phyloP scores from a whole-genome alignment of 2,797 vertebrate species.

The Fundulus diaphanus region DNA sequence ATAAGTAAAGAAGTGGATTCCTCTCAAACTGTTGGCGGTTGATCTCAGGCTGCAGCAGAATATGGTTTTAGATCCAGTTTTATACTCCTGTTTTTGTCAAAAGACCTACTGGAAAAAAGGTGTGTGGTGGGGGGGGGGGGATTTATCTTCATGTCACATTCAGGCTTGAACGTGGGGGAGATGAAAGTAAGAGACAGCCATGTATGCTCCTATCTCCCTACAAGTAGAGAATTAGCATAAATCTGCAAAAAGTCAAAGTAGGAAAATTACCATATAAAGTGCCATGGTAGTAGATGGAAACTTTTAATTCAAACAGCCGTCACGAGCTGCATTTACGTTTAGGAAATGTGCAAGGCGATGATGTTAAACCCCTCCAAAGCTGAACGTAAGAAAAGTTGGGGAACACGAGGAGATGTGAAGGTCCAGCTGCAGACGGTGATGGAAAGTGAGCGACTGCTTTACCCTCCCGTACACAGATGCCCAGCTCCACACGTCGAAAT shows the following conservation, averaged over 20 bases:
- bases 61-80: neutral
- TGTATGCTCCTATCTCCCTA: conserved; percentile 11
- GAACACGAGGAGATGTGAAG: neutral
- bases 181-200: conserved; percentile 9
- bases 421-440: neutral
- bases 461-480: conserved; percentile 14
- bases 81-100: neutral
- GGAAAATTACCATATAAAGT: conserved; percentile 27
- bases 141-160: conserved; percentile 27
- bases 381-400: neutral
- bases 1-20: conserved; percentile 3
- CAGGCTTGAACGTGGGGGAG: neutral
- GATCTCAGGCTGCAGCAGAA: conserved; percentile 1
- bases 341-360: neutral
- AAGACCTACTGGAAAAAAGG: neutral
- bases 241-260: conserved; percentile 8
- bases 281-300: conserved; percentile 1
- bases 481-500: conserved; percentile 27
- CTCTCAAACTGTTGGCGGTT: neutral
- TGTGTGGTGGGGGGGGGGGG: too few species aligned
- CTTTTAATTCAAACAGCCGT: neutral
- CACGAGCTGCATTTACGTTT: neutral
- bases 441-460: neutral
- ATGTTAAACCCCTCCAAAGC: neutral
- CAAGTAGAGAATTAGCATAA: conserved; percentile 34